Evolutionary conservation across 2,797 vertebrate genomes (phyloP), one percentile per base, ranked within the genome.

Genomic region (Dermochelys coriacea): DNA sequence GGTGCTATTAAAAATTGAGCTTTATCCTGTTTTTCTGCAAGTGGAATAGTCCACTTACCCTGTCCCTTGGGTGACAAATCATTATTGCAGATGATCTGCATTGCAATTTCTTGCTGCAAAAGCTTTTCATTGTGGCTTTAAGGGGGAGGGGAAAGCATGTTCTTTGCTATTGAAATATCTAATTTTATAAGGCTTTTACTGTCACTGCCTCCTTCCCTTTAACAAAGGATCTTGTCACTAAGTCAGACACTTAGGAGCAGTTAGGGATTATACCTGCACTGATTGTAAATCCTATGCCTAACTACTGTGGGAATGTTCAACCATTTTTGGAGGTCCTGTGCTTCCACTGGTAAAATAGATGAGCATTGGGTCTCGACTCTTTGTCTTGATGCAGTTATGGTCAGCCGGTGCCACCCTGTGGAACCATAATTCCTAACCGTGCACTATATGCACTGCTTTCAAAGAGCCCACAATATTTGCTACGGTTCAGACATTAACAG

Each of bases 311-410:
- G 98, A 98, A 2, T 99, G 99, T 83, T 98, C 93, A 3, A 98
- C 98, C 99, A 99, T 99, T 97, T 99, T 99, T 75, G 99, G 99
- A 11, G 96, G 90, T 4, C 99, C 99, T 0, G 98, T 99, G 5
- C 98, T 99, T 71, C 99, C 99, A 1, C 99, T 99, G 34, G 98
- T 99, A 88, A 99, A 99, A 95, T 98, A 99, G 50, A 99, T 97
- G 6, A 98, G 86, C 98, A 98, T 96, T 1, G 98, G 87, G 11
- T 99, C 98, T 25, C 80, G 75, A 57, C 98, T 98, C 89, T 94
- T 98, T 1, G 98, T 98, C 95, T 96, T 97, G 54, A 98, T 87
- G n/a, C 98, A 98, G 4, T 85, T 84, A 27, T 99, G 98, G 23
- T 98, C 97, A 88, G 95, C 83, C 82, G 98, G 97, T 37, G 97